These are phyloP conservation scores for Clarias magur DNA, from an alignment of 2,113 vertebrate genomes.

Conservation along the genomic window DNA sequence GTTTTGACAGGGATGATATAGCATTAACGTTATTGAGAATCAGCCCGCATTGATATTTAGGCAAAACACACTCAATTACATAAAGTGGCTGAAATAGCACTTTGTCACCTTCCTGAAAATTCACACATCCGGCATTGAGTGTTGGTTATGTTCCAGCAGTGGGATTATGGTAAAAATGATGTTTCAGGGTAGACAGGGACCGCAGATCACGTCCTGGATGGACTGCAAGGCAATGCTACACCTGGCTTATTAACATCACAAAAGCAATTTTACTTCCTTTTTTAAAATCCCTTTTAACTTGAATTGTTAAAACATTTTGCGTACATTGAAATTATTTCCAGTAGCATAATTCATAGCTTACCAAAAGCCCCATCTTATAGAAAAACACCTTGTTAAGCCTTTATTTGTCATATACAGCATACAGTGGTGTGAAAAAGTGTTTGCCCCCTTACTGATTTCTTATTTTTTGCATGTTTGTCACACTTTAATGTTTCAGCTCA, in stretches of 20 bases:
- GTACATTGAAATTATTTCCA: neutral
- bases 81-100: neutral
- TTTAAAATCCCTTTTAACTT: neutral
- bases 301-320: neutral
- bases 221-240: neutral
- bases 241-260: neutral
- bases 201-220: neutral
- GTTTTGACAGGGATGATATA: neutral
- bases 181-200: neutral
- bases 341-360: neutral
- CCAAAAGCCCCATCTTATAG: neutral
- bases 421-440: no score
- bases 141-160: neutral
- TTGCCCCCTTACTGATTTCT: no score
- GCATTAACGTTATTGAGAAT: neutral
- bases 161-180: neutral
- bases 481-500: no score
- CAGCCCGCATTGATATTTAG: neutral
- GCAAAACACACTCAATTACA: neutral
- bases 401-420: no score
- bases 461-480: no score
- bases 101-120: neutral
- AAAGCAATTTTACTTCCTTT: neutral
- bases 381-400: neutral
- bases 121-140: neutral